phyloP scores from a whole-genome alignment of 2,797 vertebrate genomes.

The Amniataba percoides region DNA sequence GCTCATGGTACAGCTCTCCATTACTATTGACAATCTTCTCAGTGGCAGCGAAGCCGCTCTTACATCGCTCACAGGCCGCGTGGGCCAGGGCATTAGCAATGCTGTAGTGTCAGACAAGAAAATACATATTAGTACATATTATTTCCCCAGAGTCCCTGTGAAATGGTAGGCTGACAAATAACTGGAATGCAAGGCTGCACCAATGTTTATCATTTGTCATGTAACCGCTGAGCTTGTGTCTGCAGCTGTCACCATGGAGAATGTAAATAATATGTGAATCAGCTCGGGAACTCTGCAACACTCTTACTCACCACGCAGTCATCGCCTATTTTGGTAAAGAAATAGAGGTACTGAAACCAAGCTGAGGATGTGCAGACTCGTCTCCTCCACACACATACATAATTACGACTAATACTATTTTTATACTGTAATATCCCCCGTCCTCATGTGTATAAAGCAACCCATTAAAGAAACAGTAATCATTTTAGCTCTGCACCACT shows the following conservation, averaged over 20 bases:
- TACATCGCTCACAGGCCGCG: slow-evolving; percentile 94
- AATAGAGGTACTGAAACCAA: slow-evolving; percentile 3
- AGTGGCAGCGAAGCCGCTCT: slow-evolving; percentile 90
- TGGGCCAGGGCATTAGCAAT: slow-evolving; percentile 97
- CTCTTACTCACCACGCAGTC: slow-evolving; percentile 40
- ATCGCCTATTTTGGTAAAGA: slow-evolving; percentile 67
- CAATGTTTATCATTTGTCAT: slow-evolving; percentile 56
- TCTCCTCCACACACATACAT: not conserved
- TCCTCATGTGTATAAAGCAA: no score
- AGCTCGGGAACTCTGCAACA: slow-evolving; percentile 31
- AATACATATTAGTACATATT: slow-evolving; percentile 22
- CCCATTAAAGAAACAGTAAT: no score
- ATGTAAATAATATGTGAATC: slow-evolving; percentile 42
- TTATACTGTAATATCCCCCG: no score
- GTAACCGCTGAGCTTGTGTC: slow-evolving; percentile 31
- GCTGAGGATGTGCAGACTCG: not conserved
- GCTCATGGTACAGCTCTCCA: slow-evolving; percentile 96
- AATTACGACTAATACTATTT: not conserved
- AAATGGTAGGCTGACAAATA: slow-evolving; percentile 34
- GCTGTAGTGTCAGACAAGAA: slow-evolving; percentile 83
- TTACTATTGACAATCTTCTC: slow-evolving; percentile 99
- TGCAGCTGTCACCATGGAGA: slow-evolving; percentile 56
- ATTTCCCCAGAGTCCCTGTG: not conserved
- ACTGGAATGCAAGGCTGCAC: slow-evolving; percentile 18
- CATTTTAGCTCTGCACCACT: no score